A percentile compares a stretch with the other conserved stretches of the same genome.
Conservation (phyloP, 2,888 invertebrate genomes). For the Eubasilissa splendida region DNA sequence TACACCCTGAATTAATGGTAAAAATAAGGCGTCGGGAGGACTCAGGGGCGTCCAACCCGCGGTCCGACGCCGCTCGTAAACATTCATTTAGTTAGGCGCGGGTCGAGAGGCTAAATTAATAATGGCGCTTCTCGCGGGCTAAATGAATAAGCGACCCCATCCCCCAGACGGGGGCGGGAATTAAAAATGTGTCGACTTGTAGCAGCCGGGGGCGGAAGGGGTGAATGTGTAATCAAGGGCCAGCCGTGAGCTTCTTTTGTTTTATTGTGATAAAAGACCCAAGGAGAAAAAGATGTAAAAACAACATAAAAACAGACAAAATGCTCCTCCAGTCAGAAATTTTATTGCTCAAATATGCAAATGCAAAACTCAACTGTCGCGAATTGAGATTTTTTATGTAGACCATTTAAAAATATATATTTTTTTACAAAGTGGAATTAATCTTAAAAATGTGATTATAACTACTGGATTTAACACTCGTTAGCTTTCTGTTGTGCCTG, state of each 20-base stretch:
- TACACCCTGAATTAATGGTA: constrained; percentile 46
- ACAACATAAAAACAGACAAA: constrained; percentile 55
- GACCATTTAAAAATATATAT: constrained; percentile 5
- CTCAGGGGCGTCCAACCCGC: constrained; percentile 43
- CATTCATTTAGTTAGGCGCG: constrained; percentile 53
- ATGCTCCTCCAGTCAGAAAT: constrained; percentile 18
- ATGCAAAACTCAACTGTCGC: constrained; percentile 45
- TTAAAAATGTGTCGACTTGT: constrained; percentile 56
- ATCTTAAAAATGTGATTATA: constrained; percentile 42
- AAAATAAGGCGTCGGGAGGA: constrained; percentile 40
- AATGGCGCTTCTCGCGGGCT: constrained; percentile 50
- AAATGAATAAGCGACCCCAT: constrained; percentile 53
- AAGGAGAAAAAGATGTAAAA: constrained; percentile 50
- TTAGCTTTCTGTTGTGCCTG: constrained; percentile 19
- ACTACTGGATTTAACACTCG: constrained; percentile 17
- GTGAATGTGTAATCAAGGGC: constrained; percentile 54
- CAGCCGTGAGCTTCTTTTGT: constrained; percentile 47
- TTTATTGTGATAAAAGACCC: constrained; percentile 53
- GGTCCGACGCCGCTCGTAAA: constrained; percentile 51
- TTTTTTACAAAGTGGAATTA: constrained; percentile 21
- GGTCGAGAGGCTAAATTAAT: constrained; percentile 51
- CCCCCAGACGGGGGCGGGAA: constrained; percentile 35
- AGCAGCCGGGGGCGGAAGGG: constrained; percentile 42
- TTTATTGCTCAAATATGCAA: constrained; percentile 51
- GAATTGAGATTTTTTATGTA: constrained; percentile 42